Evolutionary conservation across 1,140 invertebrate genomes (phyloP).

Genomic region (Delia radicum): DNA sequence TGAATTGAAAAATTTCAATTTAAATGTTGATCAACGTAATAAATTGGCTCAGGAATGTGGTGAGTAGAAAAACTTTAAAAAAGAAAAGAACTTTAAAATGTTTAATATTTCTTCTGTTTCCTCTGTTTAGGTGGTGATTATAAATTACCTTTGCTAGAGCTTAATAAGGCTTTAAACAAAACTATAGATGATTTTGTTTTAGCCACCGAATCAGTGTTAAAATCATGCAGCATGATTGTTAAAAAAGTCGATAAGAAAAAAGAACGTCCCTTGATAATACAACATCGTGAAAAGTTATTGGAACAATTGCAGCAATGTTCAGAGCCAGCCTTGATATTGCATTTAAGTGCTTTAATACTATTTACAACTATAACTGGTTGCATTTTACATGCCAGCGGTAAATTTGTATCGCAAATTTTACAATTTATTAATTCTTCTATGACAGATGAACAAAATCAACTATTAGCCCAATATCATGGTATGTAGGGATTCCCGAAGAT

Average conservation of each 20-base stretch:
- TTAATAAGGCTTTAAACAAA: slow-evolving; percentile 66
- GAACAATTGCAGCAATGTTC: slow-evolving; percentile 71
- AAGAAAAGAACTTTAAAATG: too few species aligned
- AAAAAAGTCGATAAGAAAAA: slow-evolving; percentile 89
- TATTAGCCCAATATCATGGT: slow-evolving; percentile 79
- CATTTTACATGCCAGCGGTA: slow-evolving; percentile 87
- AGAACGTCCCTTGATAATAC: slow-evolving; percentile 74
- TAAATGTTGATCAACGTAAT: slow-evolving; percentile 67
- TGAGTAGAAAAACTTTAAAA: too few species aligned
- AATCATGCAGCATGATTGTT: slow-evolving; percentile 77
- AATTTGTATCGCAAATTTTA: slow-evolving; percentile 83
- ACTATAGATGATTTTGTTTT: slow-evolving; percentile 78
- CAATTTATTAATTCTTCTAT: slow-evolving; percentile 70
- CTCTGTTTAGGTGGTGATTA: slow-evolving; percentile 58
- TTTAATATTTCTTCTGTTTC: background rate
- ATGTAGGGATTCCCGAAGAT: background rate
- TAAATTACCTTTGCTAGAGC: slow-evolving; percentile 61
- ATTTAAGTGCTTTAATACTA: slow-evolving; percentile 76
- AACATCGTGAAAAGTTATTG: slow-evolving; percentile 78
- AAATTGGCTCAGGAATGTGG: slow-evolving; percentile 66
- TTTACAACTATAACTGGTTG: slow-evolving; percentile 78
- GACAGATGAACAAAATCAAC: slow-evolving; percentile 62
- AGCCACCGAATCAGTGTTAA: slow-evolving; percentile 69
- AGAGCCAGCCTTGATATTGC: slow-evolving; percentile 82
- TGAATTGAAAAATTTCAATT: slow-evolving; percentile 59